Conservation (phyloP, 2,888 invertebrate genomes). For the Agonopterix heracliana region DNA sequence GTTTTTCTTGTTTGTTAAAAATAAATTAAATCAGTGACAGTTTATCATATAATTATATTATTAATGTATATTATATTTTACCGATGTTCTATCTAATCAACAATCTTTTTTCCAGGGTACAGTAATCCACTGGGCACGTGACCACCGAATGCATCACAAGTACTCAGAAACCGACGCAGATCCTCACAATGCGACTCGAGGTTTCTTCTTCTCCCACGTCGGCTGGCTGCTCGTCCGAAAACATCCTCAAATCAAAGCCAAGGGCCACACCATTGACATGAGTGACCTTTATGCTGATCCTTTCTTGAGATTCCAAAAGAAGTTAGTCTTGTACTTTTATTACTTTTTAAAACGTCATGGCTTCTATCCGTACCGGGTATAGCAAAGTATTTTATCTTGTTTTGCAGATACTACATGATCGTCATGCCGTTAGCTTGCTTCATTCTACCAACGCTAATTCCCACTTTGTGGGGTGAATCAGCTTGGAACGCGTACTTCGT, state of each 20-base stretch:
- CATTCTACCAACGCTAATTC: slow-evolving; percentile 82
- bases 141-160: slow-evolving; percentile 93
- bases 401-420: slow-evolving; percentile 81
- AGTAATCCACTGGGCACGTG: slow-evolving; percentile 86
- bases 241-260: slow-evolving; percentile 91
- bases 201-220: slow-evolving; percentile 97
- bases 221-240: slow-evolving; percentile 95
- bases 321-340: slow-evolving; percentile 71
- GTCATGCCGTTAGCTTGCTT: slow-evolving; percentile 86
- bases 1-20: too few species aligned
- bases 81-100: not conserved
- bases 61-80: too few species aligned
- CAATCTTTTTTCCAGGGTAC: slow-evolving; percentile 73
- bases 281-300: slow-evolving; percentile 88
- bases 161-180: slow-evolving; percentile 96
- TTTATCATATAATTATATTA: too few species aligned
- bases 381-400: too few species aligned
- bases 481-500: slow-evolving; percentile 79
- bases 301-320: slow-evolving; percentile 88
- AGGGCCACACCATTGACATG: slow-evolving; percentile 90
- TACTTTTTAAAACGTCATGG: not conserved
- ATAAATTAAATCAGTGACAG: too few species aligned
- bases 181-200: slow-evolving; percentile 93
- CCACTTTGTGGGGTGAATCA: slow-evolving; percentile 87
- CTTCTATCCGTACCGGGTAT: too few species aligned